Evolutionary conservation across 2,888 invertebrate genomes (phyloP).

Genomic region (Venusia cambrica): DNA sequence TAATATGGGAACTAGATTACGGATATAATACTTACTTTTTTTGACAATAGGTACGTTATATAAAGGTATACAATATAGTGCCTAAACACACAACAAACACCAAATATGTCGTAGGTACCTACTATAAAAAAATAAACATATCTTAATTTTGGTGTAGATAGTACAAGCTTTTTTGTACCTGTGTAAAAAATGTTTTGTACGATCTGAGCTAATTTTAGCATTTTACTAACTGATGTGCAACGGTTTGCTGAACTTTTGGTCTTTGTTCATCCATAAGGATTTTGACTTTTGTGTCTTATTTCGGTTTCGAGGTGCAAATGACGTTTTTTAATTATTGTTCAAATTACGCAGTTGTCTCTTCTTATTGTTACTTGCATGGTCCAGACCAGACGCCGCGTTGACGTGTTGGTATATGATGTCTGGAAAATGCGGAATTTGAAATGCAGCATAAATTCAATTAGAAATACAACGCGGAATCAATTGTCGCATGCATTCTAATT

Average conservation of each 20-base stretch:
- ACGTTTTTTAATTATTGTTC: slow-evolving; percentile 1
- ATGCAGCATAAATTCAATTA: slow-evolving; percentile 27
- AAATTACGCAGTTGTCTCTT: not conserved
- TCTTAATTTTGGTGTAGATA: too few species aligned
- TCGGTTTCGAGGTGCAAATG: not conserved
- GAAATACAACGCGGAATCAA: slow-evolving; percentile 38
- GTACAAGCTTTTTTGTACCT: too few species aligned
- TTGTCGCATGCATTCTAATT: slow-evolving; percentile 33
- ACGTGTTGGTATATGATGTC: slow-evolving; percentile 1
- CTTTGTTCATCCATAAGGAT: slow-evolving; percentile 14
- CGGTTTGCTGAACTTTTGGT: slow-evolving; percentile 12
- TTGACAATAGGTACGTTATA: too few species aligned
- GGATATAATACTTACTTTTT: too few species aligned
- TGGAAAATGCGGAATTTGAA: slow-evolving; percentile 24
- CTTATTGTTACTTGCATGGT: too few species aligned
- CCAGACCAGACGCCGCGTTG: too few species aligned
- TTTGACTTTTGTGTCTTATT: slow-evolving; percentile 11
- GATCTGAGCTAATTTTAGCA: slow-evolving; percentile 6
- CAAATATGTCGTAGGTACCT: too few species aligned
- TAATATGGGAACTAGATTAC: too few species aligned
- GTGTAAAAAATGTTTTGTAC: too few species aligned
- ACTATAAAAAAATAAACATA: too few species aligned
- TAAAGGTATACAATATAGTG: too few species aligned
- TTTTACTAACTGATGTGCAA: slow-evolving; percentile 15
- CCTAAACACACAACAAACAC: too few species aligned